Evolutionary conservation across 2,113 vertebrate species (phyloP).

Genomic region (Melospiza melodia): DNA sequence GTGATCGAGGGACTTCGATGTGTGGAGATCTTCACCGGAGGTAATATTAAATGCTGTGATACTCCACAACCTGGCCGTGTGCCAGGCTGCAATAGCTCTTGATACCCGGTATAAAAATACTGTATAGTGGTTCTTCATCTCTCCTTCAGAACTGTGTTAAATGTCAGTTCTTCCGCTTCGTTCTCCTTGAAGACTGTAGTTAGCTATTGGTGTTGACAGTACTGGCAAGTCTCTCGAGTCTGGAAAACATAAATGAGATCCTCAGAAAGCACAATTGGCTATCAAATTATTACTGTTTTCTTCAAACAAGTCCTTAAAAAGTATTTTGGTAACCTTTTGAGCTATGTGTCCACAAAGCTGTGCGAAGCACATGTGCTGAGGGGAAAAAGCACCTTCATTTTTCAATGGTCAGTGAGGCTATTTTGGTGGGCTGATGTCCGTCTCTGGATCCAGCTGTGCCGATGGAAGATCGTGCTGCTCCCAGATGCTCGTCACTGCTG

Average conservation of each 20-base stretch:
- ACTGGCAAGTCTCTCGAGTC: not conserved
- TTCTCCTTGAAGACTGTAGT: not conserved
- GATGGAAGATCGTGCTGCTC: not conserved
- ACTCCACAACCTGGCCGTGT: not conserved
- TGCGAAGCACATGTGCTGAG: not conserved
- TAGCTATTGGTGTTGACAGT: not conserved
- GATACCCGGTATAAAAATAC: not conserved
- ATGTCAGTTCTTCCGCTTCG: not conserved
- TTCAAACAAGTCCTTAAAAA: not conserved
- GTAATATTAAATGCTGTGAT: not conserved
- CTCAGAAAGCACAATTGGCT: not conserved
- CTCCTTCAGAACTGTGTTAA: not conserved
- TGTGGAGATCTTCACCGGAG: rapidly evolving
- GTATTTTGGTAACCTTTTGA: not conserved
- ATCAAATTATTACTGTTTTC: not conserved
- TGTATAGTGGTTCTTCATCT: not conserved
- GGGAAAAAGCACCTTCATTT: not conserved
- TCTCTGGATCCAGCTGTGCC: not conserved
- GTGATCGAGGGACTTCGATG: rapidly evolving
- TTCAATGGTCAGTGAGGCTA: not conserved
- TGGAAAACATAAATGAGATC: not conserved
- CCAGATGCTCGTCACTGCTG: not conserved
- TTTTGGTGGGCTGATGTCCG: not conserved
- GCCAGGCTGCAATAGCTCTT: not conserved
- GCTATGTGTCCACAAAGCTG: not conserved